Evolutionary conservation across 64 coral and sea anemone genomes (phyloP), one percentile per base, ranked within the genome.

Genomic region (Porites lutea): DNA sequence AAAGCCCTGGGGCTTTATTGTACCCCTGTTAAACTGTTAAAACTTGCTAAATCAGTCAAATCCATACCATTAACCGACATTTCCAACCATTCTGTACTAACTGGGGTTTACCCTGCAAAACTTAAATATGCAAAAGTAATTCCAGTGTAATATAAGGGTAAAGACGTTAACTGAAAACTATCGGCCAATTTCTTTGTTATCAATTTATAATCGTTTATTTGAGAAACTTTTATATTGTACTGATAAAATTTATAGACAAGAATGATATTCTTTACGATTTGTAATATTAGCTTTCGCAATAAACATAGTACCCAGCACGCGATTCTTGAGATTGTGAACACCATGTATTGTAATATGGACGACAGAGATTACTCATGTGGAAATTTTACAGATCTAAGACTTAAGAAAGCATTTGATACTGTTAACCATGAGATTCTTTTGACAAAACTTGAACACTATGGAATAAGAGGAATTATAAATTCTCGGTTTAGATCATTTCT

Each of bases 21-120:
- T 48, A 47, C 6, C 59, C 59, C 60, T 65, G 81, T 8, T 64
- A 84, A 43, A 65, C 59, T 84, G 15, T 65, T 84, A 46, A 84
- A 84, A 67, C 21, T 84, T 2, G 58, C 81, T 27, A 83, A 48
- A 64, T 61, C 79, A 61, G 37, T 83, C 63, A 83, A 63, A 83
- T 83, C 27, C 37, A 59, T 22, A 83, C 79, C 52, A 21, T 65
- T 45, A 83, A 46, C 79, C 63, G 79, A 83, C 64, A 43, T 83
- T 63, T 65, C 63, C 21, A 83, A 63, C 54, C 79, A 64, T 57
- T 64, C 79, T 50, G 63, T 83, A 63, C 54, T 46, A 22, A 43
- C 3, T 71, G 0, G n/a, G 68, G 68, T 71, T 71, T 71, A 71
- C 23, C 68, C 68, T 71, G 20, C n/a, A 71, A 71, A 71, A 71